A percentile compares a stretch with the other conserved stretches of the same genome.
phyloP scores from a whole-genome alignment of 2,113 vertebrate genomes.

The Hiodon alosoides region DNA sequence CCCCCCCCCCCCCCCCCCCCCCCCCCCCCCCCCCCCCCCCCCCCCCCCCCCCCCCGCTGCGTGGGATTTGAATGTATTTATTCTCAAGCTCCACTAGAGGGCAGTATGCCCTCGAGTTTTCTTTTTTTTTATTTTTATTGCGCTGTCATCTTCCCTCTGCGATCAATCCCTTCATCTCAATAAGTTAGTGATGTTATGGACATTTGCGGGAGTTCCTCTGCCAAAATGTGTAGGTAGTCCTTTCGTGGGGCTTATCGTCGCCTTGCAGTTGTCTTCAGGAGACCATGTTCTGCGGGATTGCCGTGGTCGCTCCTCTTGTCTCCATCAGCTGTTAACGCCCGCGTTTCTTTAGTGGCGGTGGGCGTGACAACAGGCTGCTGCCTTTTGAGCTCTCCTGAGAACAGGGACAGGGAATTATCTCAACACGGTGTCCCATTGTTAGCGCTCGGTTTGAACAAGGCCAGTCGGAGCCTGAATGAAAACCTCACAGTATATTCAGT shows the following conservation, averaged over 20 bases:
- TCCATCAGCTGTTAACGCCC: background rate
- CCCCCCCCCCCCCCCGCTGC: too few species aligned
- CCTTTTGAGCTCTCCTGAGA: background rate
- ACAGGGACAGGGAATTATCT: background rate
- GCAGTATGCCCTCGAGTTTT: constrained; percentile 14
- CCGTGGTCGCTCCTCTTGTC: background rate
- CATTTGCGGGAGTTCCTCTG: background rate
- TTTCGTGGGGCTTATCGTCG: background rate
- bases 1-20: too few species aligned
- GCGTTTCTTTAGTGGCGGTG: background rate
- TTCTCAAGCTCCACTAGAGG: constrained; percentile 19
- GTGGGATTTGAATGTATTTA: background rate
- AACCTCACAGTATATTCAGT: background rate
- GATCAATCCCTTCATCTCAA: background rate
- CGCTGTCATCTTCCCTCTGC: background rate
- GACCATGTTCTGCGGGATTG: background rate
- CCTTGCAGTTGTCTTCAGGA: background rate
- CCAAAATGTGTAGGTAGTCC: background rate
- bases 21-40: too few species aligned
- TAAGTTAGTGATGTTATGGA: background rate
- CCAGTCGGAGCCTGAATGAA: background rate
- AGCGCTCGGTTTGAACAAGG: background rate
- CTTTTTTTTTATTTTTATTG: constrained; percentile 4
- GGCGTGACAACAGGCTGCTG: background rate
- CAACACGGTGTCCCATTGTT: background rate